Evolutionary conservation across 1,140 invertebrate genomes (phyloP).

Genomic region (Coelopa frigida): DNA sequence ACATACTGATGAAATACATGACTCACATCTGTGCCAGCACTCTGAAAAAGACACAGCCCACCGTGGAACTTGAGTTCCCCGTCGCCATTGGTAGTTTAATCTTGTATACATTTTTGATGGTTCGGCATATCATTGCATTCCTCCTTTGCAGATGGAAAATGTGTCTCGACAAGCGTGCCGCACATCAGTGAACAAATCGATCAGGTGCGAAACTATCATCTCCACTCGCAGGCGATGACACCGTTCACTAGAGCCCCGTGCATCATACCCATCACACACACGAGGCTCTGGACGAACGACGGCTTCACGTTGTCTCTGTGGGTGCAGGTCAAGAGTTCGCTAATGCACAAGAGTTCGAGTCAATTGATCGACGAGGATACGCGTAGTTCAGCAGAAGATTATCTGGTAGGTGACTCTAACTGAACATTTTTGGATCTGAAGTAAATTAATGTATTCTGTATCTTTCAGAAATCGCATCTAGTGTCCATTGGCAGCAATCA

Average conservation of each 20-base stretch:
- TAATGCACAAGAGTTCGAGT: constrained; percentile 20
- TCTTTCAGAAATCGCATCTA: constrained; percentile 29
- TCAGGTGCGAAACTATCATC: constrained; percentile 29
- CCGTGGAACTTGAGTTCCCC: constrained; percentile 36
- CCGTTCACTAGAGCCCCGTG: constrained; percentile 36
- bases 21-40: constrained; percentile 27
- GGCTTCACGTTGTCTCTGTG: constrained; percentile 36
- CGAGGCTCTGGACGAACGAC: constrained; percentile 30
- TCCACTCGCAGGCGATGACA: constrained; percentile 25
- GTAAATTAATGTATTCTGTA: background rate
- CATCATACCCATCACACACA: constrained; percentile 34
- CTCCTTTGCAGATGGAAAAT: constrained; percentile 27
- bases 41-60: constrained; percentile 27
- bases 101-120: background rate
- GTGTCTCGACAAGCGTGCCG: constrained; percentile 29
- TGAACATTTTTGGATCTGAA: too few species aligned
- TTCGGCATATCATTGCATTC: constrained; percentile 1
- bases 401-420: constrained; percentile 18
- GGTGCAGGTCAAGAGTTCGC: constrained; percentile 29
- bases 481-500: constrained; percentile 38
- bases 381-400: constrained; percentile 29
- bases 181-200: constrained; percentile 30
- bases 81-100: constrained; percentile 21
- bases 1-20: constrained; percentile 34
- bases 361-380: constrained; percentile 33